Percentiles rank a stretch among this genome's conserved stretches.
These are phyloP conservation scores for Drosophila oshimai DNA, from an alignment of 1,140 invertebrate species.

Conservation along the genomic window DNA sequence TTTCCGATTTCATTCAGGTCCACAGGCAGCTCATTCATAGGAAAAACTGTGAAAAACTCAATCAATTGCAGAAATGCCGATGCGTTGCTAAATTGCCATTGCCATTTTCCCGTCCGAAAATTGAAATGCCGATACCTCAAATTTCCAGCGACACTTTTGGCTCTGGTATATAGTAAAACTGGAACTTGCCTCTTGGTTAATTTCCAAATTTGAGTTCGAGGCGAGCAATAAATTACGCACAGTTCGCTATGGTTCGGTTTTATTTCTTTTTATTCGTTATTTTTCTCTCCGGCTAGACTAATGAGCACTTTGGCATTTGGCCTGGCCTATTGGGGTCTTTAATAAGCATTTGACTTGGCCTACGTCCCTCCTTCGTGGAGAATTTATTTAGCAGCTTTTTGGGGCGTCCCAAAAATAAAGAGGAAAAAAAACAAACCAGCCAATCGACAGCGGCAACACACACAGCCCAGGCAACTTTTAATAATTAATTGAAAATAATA, in stretches of 20 bases:
- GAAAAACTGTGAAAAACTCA: slow-evolving; percentile 72
- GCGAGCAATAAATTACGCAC: slow-evolving; percentile 73
- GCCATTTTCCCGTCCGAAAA: slow-evolving; percentile 39
- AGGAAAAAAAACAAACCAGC: slow-evolving; percentile 1
- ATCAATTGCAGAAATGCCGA: slow-evolving; percentile 67
- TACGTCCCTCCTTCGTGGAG: slow-evolving; percentile 15
- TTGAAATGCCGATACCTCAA: slow-evolving; percentile 30
- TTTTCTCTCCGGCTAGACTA: slow-evolving; percentile 36
- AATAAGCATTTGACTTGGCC: slow-evolving; percentile 48
- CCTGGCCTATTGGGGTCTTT: slow-evolving; percentile 46
- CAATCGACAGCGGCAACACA: slow-evolving; percentile 27
- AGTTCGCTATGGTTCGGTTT: slow-evolving; percentile 39
- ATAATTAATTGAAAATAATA: slow-evolving; percentile 81
- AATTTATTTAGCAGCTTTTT: slow-evolving; percentile 74
- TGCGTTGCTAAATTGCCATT: slow-evolving; percentile 72
- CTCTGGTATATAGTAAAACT: neutral
- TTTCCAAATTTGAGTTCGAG: slow-evolving; percentile 54
- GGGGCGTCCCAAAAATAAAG: slow-evolving; percentile 34
- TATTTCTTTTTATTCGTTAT: slow-evolving; percentile 3
- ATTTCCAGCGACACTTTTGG: slow-evolving; percentile 65
- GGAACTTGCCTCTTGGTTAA: slow-evolving; percentile 24
- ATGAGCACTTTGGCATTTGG: slow-evolving; percentile 77
- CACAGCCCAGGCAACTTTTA: slow-evolving; percentile 13
- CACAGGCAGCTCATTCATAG: slow-evolving; percentile 19
- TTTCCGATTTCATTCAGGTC: slow-evolving; percentile 38